Evolutionary conservation across 2,113 vertebrate species (phyloP).

Genomic region (Callipepla squamata): DNA sequence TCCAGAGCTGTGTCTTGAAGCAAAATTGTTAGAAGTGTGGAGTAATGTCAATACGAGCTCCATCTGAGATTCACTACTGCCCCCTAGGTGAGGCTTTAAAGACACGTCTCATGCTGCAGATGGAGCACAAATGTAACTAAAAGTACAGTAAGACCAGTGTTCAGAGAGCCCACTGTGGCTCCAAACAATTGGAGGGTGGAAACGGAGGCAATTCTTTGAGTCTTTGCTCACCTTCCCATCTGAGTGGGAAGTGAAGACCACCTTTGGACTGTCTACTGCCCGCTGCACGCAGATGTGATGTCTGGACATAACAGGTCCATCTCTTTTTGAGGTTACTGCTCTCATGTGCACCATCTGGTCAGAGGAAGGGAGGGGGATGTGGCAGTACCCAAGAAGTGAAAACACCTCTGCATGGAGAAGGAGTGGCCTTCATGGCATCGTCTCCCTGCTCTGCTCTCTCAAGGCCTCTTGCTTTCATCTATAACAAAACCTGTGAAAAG

Average conservation of each 20-base stretch:
- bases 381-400: background rate
- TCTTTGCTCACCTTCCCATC: background rate
- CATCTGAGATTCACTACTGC: slow-evolving; percentile 25
- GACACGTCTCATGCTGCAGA: background rate
- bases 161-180: background rate
- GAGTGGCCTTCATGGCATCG: background rate
- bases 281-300: background rate
- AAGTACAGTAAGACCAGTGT: background rate
- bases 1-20: background rate
- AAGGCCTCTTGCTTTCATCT: background rate
- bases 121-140: background rate
- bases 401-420: background rate
- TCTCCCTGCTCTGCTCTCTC: background rate
- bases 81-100: slow-evolving; percentile 30
- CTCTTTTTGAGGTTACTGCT: background rate
- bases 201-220: background rate
- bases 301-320: background rate
- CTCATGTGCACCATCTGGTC: background rate
- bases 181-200: background rate
- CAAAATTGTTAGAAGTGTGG: background rate
- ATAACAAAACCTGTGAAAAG: background rate
- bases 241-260: background rate
- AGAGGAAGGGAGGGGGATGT: background rate
- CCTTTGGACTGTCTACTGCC: accelerated
- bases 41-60: background rate